phyloP scores from a whole-genome alignment of 2,797 vertebrate genomes.

The Australoheros facetus region DNA sequence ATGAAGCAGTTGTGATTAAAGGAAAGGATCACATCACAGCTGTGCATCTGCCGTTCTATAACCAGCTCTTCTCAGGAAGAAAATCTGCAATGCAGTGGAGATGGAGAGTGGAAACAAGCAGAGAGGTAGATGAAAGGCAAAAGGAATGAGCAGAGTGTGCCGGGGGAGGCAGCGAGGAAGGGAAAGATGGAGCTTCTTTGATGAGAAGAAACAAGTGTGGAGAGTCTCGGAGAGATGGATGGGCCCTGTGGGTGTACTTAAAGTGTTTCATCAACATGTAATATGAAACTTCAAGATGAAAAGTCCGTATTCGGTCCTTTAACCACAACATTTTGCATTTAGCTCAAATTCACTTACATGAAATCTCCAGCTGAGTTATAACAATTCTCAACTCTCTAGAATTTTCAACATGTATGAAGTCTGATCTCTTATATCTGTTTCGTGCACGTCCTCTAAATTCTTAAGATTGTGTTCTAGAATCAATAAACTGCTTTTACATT shows the following conservation, averaged over 20 bases:
- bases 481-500: background rate
- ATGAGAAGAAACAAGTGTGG: slow-evolving; percentile 22
- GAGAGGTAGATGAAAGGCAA: slow-evolving; percentile 69
- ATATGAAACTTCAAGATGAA: background rate
- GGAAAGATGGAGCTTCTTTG: slow-evolving; percentile 38
- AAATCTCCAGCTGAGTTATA: background rate
- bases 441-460: background rate
- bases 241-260: slow-evolving; percentile 26
- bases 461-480: background rate
- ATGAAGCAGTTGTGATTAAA: slow-evolving; percentile 52
- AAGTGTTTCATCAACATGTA: slow-evolving; percentile 25
- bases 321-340: background rate
- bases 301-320: slow-evolving; percentile 19
- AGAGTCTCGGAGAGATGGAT: slow-evolving; percentile 17
- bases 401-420: slow-evolving; percentile 4
- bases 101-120: slow-evolving; percentile 42
- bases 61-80: slow-evolving; percentile 25
- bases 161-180: slow-evolving; percentile 29
- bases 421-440: background rate
- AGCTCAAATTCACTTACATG: background rate
- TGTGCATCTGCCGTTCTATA: slow-evolving; percentile 28
- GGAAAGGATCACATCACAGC: slow-evolving; percentile 28
- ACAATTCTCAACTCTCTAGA: background rate
- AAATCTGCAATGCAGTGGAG: slow-evolving; percentile 73
- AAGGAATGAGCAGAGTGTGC: slow-evolving; percentile 53